Conservation (phyloP, 1,140 invertebrate species). For the Orius insidiosus region DNA sequence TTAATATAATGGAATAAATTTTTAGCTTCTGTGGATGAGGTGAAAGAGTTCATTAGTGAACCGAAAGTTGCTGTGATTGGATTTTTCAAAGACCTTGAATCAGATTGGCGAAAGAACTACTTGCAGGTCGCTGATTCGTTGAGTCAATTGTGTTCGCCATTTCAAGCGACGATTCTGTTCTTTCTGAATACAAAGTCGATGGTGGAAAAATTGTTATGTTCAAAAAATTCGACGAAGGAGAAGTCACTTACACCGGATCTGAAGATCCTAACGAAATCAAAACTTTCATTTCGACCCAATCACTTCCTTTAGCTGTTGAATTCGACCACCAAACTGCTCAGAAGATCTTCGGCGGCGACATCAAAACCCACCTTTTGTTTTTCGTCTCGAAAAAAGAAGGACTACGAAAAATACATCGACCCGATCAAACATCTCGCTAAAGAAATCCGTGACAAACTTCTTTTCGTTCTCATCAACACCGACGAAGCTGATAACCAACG, state of each 20-base stretch:
- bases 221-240: constrained; percentile 94
- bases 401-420: constrained; percentile 62
- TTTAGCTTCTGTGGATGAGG: constrained; percentile 61
- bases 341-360: constrained; percentile 95
- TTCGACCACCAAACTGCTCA: constrained; percentile 95
- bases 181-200: constrained; percentile 52
- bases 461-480: constrained; percentile 90
- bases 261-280: constrained; percentile 33
- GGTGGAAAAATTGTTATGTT: constrained; percentile 65
- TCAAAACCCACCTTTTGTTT: constrained; percentile 88
- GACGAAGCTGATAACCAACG: constrained; percentile 90
- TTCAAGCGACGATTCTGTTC: constrained; percentile 54
- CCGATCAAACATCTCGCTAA: constrained; percentile 63
- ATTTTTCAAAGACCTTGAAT: constrained; percentile 78
- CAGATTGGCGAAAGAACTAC: constrained; percentile 68
- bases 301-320: constrained; percentile 85
- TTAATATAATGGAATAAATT: too few species aligned
- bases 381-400: constrained; percentile 84
- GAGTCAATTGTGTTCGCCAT: constrained; percentile 87
- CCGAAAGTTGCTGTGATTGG: constrained; percentile 73
- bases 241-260: constrained; percentile 56
- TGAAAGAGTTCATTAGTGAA: constrained; percentile 64
- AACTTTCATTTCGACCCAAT: constrained; percentile 70
- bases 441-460: constrained; percentile 71
- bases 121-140: constrained; percentile 53